phyloP scores from a whole-genome alignment of 1,140 invertebrate genomes.

The Heliconius nattereri region DNA sequence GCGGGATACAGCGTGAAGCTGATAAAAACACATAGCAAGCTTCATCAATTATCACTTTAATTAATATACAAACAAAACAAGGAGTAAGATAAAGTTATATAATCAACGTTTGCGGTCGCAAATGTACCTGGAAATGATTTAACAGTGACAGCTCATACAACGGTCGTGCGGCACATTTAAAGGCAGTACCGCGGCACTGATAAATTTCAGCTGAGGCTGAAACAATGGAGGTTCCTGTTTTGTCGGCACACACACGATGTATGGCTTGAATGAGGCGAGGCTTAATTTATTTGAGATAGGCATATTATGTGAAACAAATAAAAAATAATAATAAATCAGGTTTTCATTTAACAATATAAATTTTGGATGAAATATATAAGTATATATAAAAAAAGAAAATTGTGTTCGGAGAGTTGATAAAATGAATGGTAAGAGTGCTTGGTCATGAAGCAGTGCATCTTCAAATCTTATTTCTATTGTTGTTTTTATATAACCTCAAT shows the following conservation, averaged over 20 bases:
- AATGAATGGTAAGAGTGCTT: too few relatives aligned
- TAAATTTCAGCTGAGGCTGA: slow-evolving; percentile 33
- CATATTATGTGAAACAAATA: not conserved
- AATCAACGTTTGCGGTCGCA: slow-evolving; percentile 12
- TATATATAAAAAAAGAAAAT: too few relatives aligned
- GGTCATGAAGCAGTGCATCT: too few relatives aligned
- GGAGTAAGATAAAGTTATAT: slow-evolving; percentile 12
- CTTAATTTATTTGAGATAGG: slow-evolving; percentile 32
- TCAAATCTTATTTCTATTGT: too few relatives aligned
- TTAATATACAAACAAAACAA: slow-evolving; percentile 13
- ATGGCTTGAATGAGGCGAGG: slow-evolving; percentile 16
- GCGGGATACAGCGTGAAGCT: too few relatives aligned
- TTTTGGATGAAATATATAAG: too few relatives aligned
- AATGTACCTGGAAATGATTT: slow-evolving; percentile 32
- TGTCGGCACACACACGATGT: slow-evolving; percentile 25
- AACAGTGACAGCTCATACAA: slow-evolving; percentile 25
- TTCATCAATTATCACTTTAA: not conserved
- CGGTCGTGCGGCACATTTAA: slow-evolving; percentile 32
- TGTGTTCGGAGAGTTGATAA: too few relatives aligned
- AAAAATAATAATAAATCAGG: too few relatives aligned
- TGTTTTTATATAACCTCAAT: too few relatives aligned
- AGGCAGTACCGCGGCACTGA: slow-evolving; percentile 33
- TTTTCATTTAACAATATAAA: too few relatives aligned
- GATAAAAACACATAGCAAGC: not conserved
- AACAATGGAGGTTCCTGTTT: slow-evolving; percentile 35